Evolutionary conservation across 2,113 vertebrate species (phyloP).

Genomic region (Turnix velox): DNA sequence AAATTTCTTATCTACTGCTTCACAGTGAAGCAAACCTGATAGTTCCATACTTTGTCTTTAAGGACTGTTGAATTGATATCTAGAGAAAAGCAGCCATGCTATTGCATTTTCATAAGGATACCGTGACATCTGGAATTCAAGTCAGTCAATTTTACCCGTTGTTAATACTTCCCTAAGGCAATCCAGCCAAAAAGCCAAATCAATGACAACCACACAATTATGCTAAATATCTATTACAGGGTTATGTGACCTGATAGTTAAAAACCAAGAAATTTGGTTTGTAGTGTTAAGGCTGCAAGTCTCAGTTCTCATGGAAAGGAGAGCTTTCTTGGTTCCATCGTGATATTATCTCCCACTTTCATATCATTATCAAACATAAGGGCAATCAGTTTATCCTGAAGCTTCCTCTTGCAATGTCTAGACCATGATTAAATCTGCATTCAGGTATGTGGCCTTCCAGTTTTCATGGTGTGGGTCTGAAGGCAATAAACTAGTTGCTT

Average conservation of each 20-base stretch:
- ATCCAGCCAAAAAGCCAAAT: neutral
- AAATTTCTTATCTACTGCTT: neutral
- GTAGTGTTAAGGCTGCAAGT: neutral
- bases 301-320: neutral
- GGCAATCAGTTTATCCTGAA: neutral
- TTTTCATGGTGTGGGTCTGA: neutral
- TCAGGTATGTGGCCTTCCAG: neutral
- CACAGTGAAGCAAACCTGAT: neutral
- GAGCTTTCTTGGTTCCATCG: neutral
- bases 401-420: neutral
- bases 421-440: neutral
- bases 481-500: neutral
- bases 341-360: neutral
- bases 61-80: neutral
- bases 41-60: conserved; percentile 18
- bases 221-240: neutral
- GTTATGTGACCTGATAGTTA: neutral
- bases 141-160: conserved; percentile 4
- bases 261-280: neutral
- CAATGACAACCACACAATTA: conserved; percentile 3
- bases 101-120: neutral
- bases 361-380: neutral
- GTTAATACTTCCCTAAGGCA: neutral
- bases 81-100: neutral
- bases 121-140: neutral